phyloP scores from a whole-genome alignment of 1,140 invertebrate species.

The Holotrichia oblita region DNA sequence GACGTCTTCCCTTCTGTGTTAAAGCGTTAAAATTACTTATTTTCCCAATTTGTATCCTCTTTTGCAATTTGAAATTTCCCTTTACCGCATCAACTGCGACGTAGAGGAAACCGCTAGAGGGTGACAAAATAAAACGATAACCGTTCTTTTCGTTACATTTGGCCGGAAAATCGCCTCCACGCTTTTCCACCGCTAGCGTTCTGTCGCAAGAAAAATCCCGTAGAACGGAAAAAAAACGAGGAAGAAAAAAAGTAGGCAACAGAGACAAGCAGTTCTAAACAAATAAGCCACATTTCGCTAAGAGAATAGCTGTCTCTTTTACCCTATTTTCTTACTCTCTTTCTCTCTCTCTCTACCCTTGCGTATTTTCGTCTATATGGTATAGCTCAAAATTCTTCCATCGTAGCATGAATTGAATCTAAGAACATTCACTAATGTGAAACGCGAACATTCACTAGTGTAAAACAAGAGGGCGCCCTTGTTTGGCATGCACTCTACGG shows the following conservation, averaged over 20 bases:
- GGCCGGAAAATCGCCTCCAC: neutral
- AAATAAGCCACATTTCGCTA: constrained; percentile 7
- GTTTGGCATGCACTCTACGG: neutral
- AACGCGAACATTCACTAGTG: neutral
- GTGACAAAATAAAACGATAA: constrained; percentile 13
- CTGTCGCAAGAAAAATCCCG: neutral
- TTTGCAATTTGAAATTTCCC: constrained; percentile 20
- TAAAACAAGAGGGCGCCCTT: neutral
- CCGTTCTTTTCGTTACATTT: constrained; percentile 12
- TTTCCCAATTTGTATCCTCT: constrained; percentile 10
- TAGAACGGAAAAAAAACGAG: neutral
- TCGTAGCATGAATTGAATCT: no score
- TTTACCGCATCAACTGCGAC: neutral
- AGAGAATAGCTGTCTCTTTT: neutral
- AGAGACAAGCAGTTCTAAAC: neutral
- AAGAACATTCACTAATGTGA: no score
- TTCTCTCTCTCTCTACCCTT: neutral
- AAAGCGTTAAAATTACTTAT: constrained; percentile 31
- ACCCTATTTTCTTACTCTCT: neutral
- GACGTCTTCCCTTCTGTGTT: neutral
- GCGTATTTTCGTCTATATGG: neutral
- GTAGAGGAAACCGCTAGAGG: neutral
- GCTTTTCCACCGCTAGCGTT: neutral
- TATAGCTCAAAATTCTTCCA: no score
- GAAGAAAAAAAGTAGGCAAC: neutral